phyloP scores from a whole-genome alignment of 2,797 vertebrate genomes.

The Merluccius polli region DNA sequence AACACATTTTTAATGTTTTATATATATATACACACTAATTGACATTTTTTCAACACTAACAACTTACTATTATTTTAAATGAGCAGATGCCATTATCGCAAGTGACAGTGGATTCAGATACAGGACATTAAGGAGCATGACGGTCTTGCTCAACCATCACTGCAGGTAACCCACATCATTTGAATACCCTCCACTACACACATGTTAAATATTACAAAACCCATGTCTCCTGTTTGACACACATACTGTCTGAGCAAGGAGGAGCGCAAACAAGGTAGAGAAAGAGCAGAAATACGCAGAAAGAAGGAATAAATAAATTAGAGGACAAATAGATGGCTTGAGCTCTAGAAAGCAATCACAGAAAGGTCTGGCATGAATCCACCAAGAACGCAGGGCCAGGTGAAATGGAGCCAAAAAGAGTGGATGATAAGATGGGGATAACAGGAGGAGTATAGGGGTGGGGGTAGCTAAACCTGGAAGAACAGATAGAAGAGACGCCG shows the following conservation, averaged over 20 bases:
- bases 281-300: constrained; percentile 1
- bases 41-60: too few species aligned
- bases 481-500: too few species aligned
- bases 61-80: too few species aligned
- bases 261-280: neutral
- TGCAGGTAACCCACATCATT: too few species aligned
- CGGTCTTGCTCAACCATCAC: too few species aligned
- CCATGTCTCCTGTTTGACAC: neutral
- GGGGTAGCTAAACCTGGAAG: neutral
- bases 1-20: too few species aligned
- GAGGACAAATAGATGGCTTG: neutral
- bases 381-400: neutral
- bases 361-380: neutral
- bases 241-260: constrained; percentile 5
- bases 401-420: neutral
- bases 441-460: neutral
- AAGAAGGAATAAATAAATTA: neutral
- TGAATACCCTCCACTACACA: too few species aligned
- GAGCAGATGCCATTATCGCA: too few species aligned
- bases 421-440: neutral
- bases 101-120: too few species aligned
- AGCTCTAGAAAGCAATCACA: neutral
- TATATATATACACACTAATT: too few species aligned
- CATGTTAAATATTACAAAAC: neutral
- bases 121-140: too few species aligned